phyloP scores from a whole-genome alignment of 1,140 invertebrate genomes.

The Euura lappo region DNA sequence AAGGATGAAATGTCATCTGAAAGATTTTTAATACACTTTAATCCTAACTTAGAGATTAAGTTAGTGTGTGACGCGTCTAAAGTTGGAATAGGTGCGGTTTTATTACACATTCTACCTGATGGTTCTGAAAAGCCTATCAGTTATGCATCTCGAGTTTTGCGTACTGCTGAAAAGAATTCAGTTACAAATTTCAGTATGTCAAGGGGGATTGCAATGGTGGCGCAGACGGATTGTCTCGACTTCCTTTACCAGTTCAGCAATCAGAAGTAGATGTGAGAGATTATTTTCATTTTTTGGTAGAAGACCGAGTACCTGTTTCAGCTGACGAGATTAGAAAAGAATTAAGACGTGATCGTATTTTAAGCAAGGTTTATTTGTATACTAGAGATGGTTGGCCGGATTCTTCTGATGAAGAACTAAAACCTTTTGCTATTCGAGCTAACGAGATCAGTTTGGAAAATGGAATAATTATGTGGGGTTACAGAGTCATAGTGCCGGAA shows the following conservation, averaged over 20 bases:
- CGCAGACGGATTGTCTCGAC: slow-evolving; percentile 40
- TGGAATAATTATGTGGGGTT: slow-evolving; percentile 39
- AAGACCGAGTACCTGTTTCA: slow-evolving; percentile 29
- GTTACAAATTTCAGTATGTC: slow-evolving; percentile 37
- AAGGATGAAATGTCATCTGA: slow-evolving; percentile 36
- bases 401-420: slow-evolving; percentile 18
- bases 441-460: slow-evolving; percentile 35
- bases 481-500: slow-evolving; percentile 41
- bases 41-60: slow-evolving; percentile 34
- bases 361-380: slow-evolving; percentile 33
- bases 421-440: slow-evolving; percentile 11
- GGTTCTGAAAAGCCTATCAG: slow-evolving; percentile 40
- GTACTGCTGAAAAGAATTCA: slow-evolving; percentile 35
- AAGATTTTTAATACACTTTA: slow-evolving; percentile 37
- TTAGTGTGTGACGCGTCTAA: slow-evolving; percentile 43
- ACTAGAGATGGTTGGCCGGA: slow-evolving; percentile 21
- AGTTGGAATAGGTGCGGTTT: slow-evolving; percentile 47
- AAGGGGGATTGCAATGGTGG: slow-evolving; percentile 34
- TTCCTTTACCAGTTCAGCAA: slow-evolving; percentile 26
- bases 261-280: no score
- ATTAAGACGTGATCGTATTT: slow-evolving; percentile 25
- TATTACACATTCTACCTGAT: slow-evolving; percentile 34
- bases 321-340: slow-evolving; percentile 22
- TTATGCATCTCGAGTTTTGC: slow-evolving; percentile 42
- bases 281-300: slow-evolving; percentile 25